Conservation (phyloP, 2,113 vertebrate species). For the Sylvietta virens region DNA sequence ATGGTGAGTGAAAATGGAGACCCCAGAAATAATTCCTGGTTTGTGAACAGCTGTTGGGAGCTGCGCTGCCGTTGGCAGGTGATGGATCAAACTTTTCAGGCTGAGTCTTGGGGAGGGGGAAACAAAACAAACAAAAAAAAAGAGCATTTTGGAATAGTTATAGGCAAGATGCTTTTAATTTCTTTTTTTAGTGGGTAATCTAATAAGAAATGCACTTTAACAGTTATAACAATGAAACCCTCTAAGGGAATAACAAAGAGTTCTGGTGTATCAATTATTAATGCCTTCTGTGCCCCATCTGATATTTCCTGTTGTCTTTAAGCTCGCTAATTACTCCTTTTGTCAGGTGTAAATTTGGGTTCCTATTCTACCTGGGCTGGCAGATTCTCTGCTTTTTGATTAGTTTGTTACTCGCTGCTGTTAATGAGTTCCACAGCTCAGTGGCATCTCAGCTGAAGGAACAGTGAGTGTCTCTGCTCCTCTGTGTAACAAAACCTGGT, state of each 20-base stretch:
- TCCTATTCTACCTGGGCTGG: constrained; percentile 64
- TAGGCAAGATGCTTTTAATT: constrained; percentile 42
- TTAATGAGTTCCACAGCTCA: constrained; percentile 62
- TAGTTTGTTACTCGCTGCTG: constrained; percentile 40
- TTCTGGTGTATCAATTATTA: constrained; percentile 69
- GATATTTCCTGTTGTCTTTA: constrained; percentile 64
- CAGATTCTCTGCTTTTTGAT: constrained; percentile 36
- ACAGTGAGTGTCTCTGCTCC: background rate
- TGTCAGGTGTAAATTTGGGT: constrained; percentile 66
- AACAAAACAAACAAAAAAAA: background rate
- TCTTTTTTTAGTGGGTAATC: constrained; percentile 41
- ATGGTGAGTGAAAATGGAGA: constrained; percentile 65
- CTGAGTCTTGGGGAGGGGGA: background rate
- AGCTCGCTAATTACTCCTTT: constrained; percentile 68
- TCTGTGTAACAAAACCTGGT: background rate
- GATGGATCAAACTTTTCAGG: background rate
- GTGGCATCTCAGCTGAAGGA: background rate
- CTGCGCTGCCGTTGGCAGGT: background rate
- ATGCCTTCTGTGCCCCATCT: constrained; percentile 58
- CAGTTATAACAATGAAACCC: constrained; percentile 62
- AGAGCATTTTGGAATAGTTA: background rate
- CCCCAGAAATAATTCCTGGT: background rate
- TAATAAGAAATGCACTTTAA: constrained; percentile 58
- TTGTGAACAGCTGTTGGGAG: background rate
- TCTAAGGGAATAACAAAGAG: constrained; percentile 53